phyloP scores from a whole-genome alignment of 2,888 invertebrate species.

The Lochmaea capreae region DNA sequence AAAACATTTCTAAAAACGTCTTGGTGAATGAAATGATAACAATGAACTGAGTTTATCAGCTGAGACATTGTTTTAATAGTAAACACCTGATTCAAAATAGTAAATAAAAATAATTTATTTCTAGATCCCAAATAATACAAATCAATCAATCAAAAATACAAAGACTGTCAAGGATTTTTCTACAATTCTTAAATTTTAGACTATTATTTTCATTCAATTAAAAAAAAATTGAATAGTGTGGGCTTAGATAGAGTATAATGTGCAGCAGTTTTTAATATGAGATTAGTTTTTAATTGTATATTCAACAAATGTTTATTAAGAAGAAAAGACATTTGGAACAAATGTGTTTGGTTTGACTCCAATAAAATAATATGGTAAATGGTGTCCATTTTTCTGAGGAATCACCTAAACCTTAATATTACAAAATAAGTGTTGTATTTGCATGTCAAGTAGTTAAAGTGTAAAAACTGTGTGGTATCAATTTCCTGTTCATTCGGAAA shows the following conservation, averaged over 20 bases:
- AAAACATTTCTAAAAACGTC: not conserved
- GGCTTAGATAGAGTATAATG: too few species aligned
- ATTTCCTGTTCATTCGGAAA: slow-evolving; percentile 2
- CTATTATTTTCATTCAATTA: too few species aligned
- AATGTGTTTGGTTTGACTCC: too few species aligned
- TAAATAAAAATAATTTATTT: not conserved
- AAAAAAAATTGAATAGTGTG: too few species aligned
- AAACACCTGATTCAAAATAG: not conserved
- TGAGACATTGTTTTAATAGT: not conserved
- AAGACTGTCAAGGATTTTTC: not conserved
- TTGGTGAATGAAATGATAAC: slow-evolving; percentile 1
- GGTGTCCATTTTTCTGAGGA: too few species aligned
- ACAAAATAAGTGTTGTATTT: too few species aligned
- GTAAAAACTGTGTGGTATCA: not conserved
- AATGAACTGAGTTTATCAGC: not conserved
- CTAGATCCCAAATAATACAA: not conserved
- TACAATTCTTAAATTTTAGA: not conserved
- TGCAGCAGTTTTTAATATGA: too few species aligned
- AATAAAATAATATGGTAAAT: too few species aligned
- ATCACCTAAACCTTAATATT: too few species aligned
- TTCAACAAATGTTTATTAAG: too few species aligned
- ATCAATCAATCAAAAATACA: not conserved
- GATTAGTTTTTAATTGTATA: too few species aligned
- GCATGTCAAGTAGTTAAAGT: not conserved
- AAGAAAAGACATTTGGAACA: too few species aligned